Evolutionary conservation across 2,888 invertebrate genomes (phyloP), one percentile per base, ranked within the genome.

Genomic region (Allolobophora icterica): DNA sequence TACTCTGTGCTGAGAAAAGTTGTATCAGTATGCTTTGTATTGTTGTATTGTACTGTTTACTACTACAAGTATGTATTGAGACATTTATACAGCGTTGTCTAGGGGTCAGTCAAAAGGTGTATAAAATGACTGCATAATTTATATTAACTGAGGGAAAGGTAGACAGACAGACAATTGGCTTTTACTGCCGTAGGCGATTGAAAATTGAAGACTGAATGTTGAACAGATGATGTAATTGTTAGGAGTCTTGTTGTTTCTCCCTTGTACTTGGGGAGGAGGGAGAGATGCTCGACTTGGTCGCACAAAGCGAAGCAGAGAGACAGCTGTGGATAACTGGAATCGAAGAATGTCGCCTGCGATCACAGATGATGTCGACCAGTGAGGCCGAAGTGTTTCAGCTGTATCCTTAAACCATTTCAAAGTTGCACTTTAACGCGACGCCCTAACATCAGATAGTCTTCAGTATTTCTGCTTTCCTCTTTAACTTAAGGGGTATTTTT

Each of bases 191-290:
- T n/a, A n/a, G n/a, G n/a, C n/a, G n/a, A n/a, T n/a, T n/a, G n/a
- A n/a, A n/a, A n/a, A n/a, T n/a, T n/a, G n/a, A n/a, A 21, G 84
- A 84, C 19, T 33, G 84, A 84, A 33, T 2, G 84, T 84, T 33
- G 17, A 4, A 24, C 21, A 24, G 52, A 24, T 52, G 8, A 6
- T 71, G 71, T 71, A 5, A n/a, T 71, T 87, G 34, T 34, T 87
- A 89, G 89, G 89, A 89, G 1, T 42, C 89, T 0, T 30, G 42
- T 30, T 89, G 89, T 42, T 89, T 89, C 35, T 42, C 52, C 6
- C 89, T 89, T 33, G 42, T 89, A n/a, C 21, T 89, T 42, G 89
- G 89, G 19, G 89, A 89, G 30, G 38, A 52, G 45, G 42, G 42
- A 21, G 89, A 89, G 21, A 42, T 52, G 45, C 42, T 89, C 17